Percentiles rank a stretch among this genome's conserved stretches.
Conservation (phyloP, 2,888 invertebrate genomes). For the Alviniconcha strummeri region DNA sequence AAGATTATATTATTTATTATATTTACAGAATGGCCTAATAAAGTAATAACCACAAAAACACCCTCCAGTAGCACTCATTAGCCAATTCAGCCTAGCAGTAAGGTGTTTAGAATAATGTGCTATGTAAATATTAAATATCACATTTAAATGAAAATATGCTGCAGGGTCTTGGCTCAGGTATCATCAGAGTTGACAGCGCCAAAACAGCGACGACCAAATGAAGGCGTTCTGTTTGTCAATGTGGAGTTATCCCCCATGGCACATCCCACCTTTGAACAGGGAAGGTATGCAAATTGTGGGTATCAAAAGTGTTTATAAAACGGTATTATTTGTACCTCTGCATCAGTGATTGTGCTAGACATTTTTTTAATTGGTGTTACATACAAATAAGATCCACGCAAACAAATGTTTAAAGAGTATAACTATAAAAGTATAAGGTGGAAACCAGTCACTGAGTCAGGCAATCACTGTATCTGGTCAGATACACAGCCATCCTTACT, state of each 20-base stretch:
- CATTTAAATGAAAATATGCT: background rate
- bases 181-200: conserved; percentile 91
- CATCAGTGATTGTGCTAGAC: too few species aligned
- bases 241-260: conserved; percentile 92
- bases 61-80: background rate
- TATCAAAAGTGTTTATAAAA: too few species aligned
- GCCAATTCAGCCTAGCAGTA: background rate
- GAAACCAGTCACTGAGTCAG: too few species aligned
- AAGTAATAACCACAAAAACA: too few species aligned
- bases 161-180: conserved; percentile 89
- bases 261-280: conserved; percentile 87
- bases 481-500: background rate
- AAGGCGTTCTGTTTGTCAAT: conserved; percentile 90
- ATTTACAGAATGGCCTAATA: too few species aligned
- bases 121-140: background rate
- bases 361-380: too few species aligned
- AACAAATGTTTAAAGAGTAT: background rate
- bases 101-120: background rate
- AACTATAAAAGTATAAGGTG: background rate
- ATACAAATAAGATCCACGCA: conserved; percentile 18
- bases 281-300: conserved; percentile 76
- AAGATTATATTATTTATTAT: too few species aligned
- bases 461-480: background rate
- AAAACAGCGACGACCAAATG: conserved; percentile 89
- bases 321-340: too few species aligned